Conservation (phyloP, 2,113 vertebrate species). For the Hemiprocne comata region DNA sequence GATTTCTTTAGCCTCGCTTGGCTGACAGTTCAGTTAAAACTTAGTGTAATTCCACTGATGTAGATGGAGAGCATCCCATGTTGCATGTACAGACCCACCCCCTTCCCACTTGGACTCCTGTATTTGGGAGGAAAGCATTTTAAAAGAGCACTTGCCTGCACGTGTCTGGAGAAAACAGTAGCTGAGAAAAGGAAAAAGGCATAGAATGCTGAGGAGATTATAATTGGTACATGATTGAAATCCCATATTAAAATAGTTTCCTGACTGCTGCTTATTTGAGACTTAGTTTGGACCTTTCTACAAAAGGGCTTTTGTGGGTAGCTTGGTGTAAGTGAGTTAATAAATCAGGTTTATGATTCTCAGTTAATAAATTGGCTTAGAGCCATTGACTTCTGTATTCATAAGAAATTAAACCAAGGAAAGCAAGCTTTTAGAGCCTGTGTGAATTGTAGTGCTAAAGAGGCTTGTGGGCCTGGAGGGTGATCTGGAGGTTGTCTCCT, state of each 20-base stretch:
- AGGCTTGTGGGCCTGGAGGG: background rate
- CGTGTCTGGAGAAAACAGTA: background rate
- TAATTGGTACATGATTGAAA: slow-evolving; percentile 49
- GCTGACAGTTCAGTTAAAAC: background rate
- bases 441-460: background rate
- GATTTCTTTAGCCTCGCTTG: background rate
- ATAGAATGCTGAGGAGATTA: slow-evolving; percentile 30
- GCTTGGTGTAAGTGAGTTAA: background rate
- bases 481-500: background rate
- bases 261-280: background rate
- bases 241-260: slow-evolving; percentile 58
- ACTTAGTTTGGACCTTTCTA: background rate
- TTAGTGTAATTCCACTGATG: background rate
- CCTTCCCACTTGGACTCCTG: background rate
- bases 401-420: slow-evolving; percentile 10
- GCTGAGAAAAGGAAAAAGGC: slow-evolving; percentile 10
- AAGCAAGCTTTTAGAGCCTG: background rate
- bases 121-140: background rate
- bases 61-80: background rate
- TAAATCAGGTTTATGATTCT: slow-evolving; percentile 52
- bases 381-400: background rate
- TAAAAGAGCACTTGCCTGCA: background rate
- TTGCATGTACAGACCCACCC: background rate
- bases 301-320: slow-evolving; percentile 11
- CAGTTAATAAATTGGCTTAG: slow-evolving; percentile 19